Conservation (phyloP, 2,113 vertebrate genomes). For the Piliocolobus tephrosceles region DNA sequence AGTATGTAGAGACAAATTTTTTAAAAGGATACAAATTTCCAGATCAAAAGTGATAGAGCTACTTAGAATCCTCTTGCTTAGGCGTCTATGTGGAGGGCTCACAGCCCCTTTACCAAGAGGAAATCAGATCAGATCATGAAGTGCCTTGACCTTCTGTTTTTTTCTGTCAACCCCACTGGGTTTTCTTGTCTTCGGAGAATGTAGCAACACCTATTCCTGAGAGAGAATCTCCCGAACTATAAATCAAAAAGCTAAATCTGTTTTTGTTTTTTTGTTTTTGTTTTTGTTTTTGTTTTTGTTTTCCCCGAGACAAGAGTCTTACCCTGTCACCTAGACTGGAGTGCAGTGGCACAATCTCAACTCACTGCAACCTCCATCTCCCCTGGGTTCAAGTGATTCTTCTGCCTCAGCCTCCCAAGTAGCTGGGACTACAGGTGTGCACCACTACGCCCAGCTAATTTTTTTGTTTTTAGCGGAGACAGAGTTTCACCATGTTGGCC, state of each 20-base stretch:
- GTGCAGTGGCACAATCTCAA: too few species aligned
- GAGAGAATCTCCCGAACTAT: background rate
- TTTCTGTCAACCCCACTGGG: background rate
- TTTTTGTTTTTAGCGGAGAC: too few species aligned
- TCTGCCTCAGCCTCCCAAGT: too few species aligned
- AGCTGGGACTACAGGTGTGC: too few species aligned
- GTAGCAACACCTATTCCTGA: background rate
- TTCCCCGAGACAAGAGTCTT: too few species aligned
- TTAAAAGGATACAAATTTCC: background rate
- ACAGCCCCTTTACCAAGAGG: background rate
- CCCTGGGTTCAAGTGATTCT: too few species aligned
- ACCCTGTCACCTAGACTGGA: too few species aligned
- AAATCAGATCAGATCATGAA: background rate
- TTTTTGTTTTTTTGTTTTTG: too few species aligned
- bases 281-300: too few species aligned
- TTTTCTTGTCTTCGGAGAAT: background rate
- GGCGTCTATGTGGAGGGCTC: background rate
- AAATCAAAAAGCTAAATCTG: background rate
- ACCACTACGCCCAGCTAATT: too few species aligned
- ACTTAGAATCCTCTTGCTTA: background rate
- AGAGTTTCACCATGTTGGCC: too few species aligned
- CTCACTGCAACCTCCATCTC: too few species aligned
- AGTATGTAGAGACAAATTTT: background rate
- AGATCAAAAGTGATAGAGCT: background rate
- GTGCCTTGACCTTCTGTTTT: background rate